Evolutionary conservation across 2,888 invertebrate genomes (phyloP).

Genomic region (Coleophora deauratella): DNA sequence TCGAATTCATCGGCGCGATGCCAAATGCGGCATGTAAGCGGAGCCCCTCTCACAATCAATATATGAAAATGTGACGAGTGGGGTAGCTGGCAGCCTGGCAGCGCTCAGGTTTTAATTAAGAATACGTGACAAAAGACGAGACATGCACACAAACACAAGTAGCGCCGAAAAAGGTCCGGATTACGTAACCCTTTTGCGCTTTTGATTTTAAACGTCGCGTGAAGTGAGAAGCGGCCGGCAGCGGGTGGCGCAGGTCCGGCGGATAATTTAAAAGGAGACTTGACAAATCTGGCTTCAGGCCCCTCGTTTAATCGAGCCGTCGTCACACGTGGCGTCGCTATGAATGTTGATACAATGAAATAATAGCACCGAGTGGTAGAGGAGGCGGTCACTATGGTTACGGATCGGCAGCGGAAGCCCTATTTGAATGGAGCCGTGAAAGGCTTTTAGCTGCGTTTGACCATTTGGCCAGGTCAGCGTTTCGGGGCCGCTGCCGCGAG

Average conservation of each 20-base stretch:
- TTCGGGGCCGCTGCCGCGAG: slow-evolving; percentile 52
- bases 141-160: slow-evolving; percentile 67
- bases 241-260: slow-evolving; percentile 31
- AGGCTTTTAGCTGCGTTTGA: slow-evolving; percentile 63
- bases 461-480: slow-evolving; percentile 60
- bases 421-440: slow-evolving; percentile 50
- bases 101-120: slow-evolving; percentile 70
- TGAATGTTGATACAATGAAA: slow-evolving; percentile 70
- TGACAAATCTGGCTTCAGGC: slow-evolving; percentile 70
- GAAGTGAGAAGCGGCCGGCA: slow-evolving; percentile 44
- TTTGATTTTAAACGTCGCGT: slow-evolving; percentile 70
- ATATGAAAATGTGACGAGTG: slow-evolving; percentile 64
- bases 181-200: slow-evolving; percentile 72
- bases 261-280: slow-evolving; percentile 69
- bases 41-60: slow-evolving; percentile 57
- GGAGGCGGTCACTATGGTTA: slow-evolving; percentile 63
- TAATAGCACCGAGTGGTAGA: slow-evolving; percentile 39
- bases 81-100: slow-evolving; percentile 43
- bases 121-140: slow-evolving; percentile 75
- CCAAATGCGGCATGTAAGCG: slow-evolving; percentile 29
- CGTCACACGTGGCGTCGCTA: slow-evolving; percentile 59
- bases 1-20: slow-evolving; percentile 42
- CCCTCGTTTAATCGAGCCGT: slow-evolving; percentile 64
- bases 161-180: slow-evolving; percentile 67
- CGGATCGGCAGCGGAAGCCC: slow-evolving; percentile 48